Conservation (phyloP, 64 coral and sea anemone species). For the Montipora capricornis region DNA sequence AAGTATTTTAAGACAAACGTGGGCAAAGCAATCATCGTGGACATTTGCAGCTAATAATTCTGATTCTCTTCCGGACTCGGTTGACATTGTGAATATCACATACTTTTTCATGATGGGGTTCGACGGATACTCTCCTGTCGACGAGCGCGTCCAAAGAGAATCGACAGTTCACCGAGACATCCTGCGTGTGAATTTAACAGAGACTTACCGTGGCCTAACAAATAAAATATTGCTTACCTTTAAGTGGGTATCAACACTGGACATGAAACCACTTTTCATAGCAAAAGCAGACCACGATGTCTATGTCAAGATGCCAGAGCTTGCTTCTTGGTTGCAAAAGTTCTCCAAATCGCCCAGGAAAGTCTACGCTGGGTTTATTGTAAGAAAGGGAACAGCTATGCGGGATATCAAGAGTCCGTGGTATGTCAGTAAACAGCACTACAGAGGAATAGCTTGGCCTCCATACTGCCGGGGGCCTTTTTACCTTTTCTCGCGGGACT, state of each 20-base stretch:
- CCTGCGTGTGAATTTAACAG: conserved; percentile 30
- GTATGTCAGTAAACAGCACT: conserved; percentile 30
- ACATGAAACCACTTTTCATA: conserved; percentile 24
- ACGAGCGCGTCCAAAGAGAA: conserved; percentile 18
- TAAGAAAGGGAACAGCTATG: neutral
- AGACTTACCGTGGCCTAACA: conserved; percentile 7
- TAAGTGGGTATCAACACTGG: conserved; percentile 24
- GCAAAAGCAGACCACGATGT: conserved; percentile 54
- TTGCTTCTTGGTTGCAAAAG: neutral
- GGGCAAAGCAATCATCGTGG: neutral
- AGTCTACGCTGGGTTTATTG: conserved; percentile 41
- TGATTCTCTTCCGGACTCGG: neutral
- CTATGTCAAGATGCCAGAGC: conserved; percentile 44
- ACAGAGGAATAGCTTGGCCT: neutral
- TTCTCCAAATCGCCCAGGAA: neutral
- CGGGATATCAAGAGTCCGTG: neutral
- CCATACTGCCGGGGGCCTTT: conserved; percentile 37
- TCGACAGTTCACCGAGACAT: conserved; percentile 4
- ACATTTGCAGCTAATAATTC: neutral
- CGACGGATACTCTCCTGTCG: conserved; percentile 7
- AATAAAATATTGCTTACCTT: conserved; percentile 40
- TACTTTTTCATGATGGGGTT: conserved; percentile 51
- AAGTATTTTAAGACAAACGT: neutral
- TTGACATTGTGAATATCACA: neutral
- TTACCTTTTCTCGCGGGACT: conserved; percentile 37